A percentile compares a stretch with the other conserved stretches of the same genome.
Evolutionary conservation across 2,888 invertebrate species (phyloP).

Genomic region (Cheilosia vernalis): DNA sequence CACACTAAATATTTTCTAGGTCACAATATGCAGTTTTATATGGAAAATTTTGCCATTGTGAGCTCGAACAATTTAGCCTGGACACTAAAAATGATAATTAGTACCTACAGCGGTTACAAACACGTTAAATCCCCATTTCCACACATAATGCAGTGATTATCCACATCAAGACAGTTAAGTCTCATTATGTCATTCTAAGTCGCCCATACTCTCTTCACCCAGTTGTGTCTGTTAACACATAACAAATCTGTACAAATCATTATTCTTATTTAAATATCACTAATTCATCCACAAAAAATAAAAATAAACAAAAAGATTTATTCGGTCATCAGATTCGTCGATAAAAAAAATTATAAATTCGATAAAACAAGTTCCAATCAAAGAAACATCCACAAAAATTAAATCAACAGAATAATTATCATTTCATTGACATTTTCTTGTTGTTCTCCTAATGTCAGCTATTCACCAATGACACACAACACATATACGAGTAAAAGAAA

Average conservation of each 20-base stretch:
- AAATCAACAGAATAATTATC: conserved; percentile 16
- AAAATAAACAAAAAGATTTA: not conserved
- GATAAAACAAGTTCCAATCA: not conserved
- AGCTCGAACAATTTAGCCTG: too few species aligned
- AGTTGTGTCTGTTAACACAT: not conserved
- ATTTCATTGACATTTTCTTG: conserved; percentile 4
- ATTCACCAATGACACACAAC: conserved; percentile 16
- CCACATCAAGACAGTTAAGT: too few species aligned
- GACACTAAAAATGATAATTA: too few species aligned
- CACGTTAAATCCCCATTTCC: too few species aligned
- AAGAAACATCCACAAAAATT: not conserved
- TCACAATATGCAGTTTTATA: too few species aligned
- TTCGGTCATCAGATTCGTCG: not conserved
- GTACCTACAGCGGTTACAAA: too few species aligned
- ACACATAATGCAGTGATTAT: too few species aligned
- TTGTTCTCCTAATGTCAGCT: conserved; percentile 24
- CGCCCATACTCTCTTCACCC: not conserved
- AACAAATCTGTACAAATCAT: not conserved
- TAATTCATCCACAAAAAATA: not conserved
- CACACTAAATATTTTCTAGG: too few species aligned
- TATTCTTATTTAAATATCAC: not conserved
- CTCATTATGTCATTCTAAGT: not conserved
- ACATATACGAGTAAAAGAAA: not conserved
- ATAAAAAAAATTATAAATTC: not conserved
- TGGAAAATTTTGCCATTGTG: too few species aligned